Conservation (phyloP, 2,797 vertebrate species). For the Chanos chanos region DNA sequence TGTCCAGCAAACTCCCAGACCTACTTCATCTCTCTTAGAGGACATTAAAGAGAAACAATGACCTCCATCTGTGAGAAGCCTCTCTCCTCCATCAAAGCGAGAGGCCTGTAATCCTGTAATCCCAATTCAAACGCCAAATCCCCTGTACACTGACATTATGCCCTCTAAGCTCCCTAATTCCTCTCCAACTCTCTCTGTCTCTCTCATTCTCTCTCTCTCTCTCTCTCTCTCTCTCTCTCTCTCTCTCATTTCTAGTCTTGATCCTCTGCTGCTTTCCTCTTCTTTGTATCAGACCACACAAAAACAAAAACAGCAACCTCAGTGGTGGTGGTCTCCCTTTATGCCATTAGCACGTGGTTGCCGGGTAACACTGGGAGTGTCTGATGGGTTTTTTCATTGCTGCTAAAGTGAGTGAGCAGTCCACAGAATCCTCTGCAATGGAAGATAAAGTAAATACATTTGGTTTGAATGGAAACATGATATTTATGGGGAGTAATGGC, state of each 20-base stretch:
- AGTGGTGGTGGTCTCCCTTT: no score
- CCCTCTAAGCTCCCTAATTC: conserved; percentile 80
- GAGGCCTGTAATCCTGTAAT: conserved; percentile 77
- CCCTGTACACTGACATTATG: conserved; percentile 81
- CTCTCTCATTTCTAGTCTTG: conserved; percentile 36
- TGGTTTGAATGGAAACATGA: not conserved
- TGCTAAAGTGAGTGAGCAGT: conserved; percentile 65
- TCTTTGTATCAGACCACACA: no score
- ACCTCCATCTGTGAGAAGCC: conserved; percentile 28
- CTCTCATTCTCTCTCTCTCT: conserved; percentile 44
- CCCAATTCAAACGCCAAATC: conserved; percentile 75
- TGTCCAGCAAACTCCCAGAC: no score
- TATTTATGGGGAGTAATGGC: not conserved
- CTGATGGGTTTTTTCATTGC: conserved; percentile 68
- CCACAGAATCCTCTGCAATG: conserved; percentile 39
- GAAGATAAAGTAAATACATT: not conserved
- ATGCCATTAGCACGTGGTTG: conserved; percentile 60
- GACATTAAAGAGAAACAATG: conserved; percentile 33
- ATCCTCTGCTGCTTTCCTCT: no score
- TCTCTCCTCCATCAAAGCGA: conserved; percentile 68
- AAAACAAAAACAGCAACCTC: conserved; percentile 51
- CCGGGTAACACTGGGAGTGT: conserved; percentile 66
- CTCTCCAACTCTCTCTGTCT: conserved; percentile 60
- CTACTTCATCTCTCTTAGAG: no score
- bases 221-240: conserved; percentile 44